Evolutionary conservation across 2,113 vertebrate species (phyloP), one percentile per base, ranked within the genome.

Genomic region (Catharus minimus): DNA sequence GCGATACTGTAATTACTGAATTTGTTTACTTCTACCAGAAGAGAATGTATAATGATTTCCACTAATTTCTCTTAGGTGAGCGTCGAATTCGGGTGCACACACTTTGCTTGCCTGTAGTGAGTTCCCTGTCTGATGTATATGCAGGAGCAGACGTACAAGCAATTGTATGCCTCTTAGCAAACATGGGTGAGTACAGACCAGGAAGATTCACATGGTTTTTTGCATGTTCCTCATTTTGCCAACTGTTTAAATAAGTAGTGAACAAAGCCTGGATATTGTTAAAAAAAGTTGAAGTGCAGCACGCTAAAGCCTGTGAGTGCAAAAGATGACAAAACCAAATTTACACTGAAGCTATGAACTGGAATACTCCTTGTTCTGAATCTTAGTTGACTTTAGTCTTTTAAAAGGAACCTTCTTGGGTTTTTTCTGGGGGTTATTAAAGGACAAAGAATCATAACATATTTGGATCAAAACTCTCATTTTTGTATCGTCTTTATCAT

Each of bases 71-170:
- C 15, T 32, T 86, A 99, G 99, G 99, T 62, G 99, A 99, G 74
- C 97, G 99, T 72, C 97, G 99, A 32, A 99, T 99, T 94, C 93
- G 99, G 68, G 99, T 99, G 52, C 99, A 99, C 68, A 99, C 99
- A 0, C 97, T 99, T 64, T 99, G 99, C 95, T 97, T 99, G 96
- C 99, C 99, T 0, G 98, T 99, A 72, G 99, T 99, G 32, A 99
- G 79, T 92, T 99, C 99, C 16, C 95, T 99, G 87, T 96, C 98
- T 50, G 99, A 99, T 28, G 98, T 99, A 22, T 99, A 99, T 32
- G 98, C 99, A 7, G 99, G 99, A 65, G 99, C 98, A 0, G 99
- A 99, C 27, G 98, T 99, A 28, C 99, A 99, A 94, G 99, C 99
- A 26, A 96, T 99, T 92, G 95, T 98, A 32, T 99, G 99, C 67